Base-by-base conservation (phyloP, 2,113 vertebrate genomes). In the Chitala chitala region DNA sequence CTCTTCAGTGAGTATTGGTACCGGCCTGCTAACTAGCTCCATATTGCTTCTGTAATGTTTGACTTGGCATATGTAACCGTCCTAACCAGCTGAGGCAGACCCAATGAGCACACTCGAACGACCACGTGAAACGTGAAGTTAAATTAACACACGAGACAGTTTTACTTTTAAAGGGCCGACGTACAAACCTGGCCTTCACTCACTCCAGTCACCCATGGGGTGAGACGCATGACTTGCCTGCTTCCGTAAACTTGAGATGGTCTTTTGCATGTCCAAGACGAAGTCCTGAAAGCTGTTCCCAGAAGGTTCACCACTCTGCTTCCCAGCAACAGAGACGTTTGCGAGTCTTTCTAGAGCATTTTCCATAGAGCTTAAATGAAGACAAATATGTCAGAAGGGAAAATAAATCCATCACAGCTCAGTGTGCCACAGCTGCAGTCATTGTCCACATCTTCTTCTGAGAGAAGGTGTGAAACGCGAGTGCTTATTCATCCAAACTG, bases 221-320 rank as follows among this genome's bases (percentile, higher is more conserved):
- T n/a, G n/a, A n/a, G n/a, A n/a, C n/a, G 15, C 13, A 2, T 6
- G 0, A 55, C 82, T 77, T 72, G 95, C 96, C 94, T 99, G 95
- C 80, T 89, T 94, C 84, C 95, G 93, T 89, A 98, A 94, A 86
- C 92, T 91, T 40, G 89, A 92, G 83, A 99, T 98, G 7, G 95
- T 98, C 86, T 93, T 94, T 81, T 98, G 97, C 93, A 98, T 95
- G 83, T 98, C 94, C 22, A 89, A 75, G 76, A 98, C 92, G 80
- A 99, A 96, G 65, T 97, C 95, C 84, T 92, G 95, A 88, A 99
- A 96, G 84, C 96, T 94, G 36, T 76, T 93, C 8, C 86, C 75
- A 38, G 85, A 86, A 0, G 89, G 86, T 56, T 87, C 83, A 74
- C 89, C 90, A 26, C 79, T 84, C 64, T 86, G 79, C 33, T 86